A percentile compares a stretch with the other conserved stretches of the same genome.
These are phyloP conservation scores for Grammomys surdaster DNA, from an alignment of 2,113 vertebrate genomes.

Conservation along the genomic window DNA sequence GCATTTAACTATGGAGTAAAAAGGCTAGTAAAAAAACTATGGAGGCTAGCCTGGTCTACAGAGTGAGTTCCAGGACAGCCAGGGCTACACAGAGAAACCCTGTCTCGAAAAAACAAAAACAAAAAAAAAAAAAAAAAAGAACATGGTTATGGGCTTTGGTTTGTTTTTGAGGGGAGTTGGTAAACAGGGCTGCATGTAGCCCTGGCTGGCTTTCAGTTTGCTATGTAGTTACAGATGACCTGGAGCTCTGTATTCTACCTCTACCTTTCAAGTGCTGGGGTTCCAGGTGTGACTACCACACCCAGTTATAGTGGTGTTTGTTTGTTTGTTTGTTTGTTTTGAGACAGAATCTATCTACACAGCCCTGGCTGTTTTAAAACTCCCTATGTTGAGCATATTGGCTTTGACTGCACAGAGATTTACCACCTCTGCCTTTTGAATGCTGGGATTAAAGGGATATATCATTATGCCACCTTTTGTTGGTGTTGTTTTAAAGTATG, in stretches of 20 bases:
- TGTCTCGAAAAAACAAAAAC: too few species aligned
- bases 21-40: too few species aligned
- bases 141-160: slow-evolving; percentile 1
- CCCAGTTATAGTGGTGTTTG: not conserved
- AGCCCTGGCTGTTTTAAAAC: not conserved
- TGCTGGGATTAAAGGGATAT: not conserved
- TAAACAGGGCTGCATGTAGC: not conserved
- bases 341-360: not conserved
- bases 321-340: not conserved
- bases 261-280: not conserved
- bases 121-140: too few species aligned
- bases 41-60: too few species aligned
- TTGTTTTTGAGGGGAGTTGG: not conserved
- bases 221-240: not conserved
- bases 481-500: not conserved
- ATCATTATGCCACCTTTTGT: not conserved
- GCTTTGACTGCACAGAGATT: not conserved
- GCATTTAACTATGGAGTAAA: not conserved
- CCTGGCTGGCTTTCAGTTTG: not conserved
- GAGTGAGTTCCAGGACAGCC: too few species aligned
- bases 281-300: not conserved
- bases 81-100: too few species aligned
- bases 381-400: not conserved
- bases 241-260: not conserved
- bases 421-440: not conserved